Evolutionary conservation across 2,113 vertebrate species (phyloP).

Genomic region (Strix uralensis): DNA sequence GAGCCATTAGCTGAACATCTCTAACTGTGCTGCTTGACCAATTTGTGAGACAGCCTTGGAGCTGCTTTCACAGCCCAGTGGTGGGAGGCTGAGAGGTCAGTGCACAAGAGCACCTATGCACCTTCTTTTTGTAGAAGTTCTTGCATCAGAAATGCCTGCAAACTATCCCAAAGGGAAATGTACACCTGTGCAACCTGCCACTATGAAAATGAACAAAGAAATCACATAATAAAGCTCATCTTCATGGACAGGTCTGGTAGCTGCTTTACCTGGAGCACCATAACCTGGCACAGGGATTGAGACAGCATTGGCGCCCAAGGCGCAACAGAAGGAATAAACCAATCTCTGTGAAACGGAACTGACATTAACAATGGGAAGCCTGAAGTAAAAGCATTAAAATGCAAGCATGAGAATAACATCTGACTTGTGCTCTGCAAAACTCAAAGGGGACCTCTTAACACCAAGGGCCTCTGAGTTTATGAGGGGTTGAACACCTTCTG

Average conservation of each 20-base stretch:
- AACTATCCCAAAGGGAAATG: neutral
- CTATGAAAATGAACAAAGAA: neutral
- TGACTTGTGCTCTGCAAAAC: constrained; percentile 48
- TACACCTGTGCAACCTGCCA: neutral
- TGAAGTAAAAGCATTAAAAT: constrained; percentile 7
- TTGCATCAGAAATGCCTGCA: neutral
- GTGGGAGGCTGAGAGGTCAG: neutral
- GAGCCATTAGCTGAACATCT: neutral
- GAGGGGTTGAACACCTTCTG: neutral
- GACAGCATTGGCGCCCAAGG: neutral
- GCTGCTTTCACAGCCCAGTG: neutral
- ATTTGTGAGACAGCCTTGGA: neutral
- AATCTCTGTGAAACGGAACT: neutral
- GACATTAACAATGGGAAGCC: constrained; percentile 21
- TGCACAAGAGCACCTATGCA: neutral
- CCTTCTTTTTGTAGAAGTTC: neutral
- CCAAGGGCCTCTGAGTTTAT: neutral
- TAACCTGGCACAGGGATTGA: neutral
- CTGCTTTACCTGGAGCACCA: neutral
- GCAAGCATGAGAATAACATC: constrained; percentile 34
- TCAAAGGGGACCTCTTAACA: constrained; percentile 25
- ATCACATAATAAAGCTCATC: neutral
- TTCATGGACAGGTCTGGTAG: neutral
- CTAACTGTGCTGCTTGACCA: neutral
- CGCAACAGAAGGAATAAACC: constrained; percentile 22